These are phyloP conservation scores for Rhagoletis pomonella DNA, from an alignment of 1,140 invertebrate species.

Conservation along the genomic window DNA sequence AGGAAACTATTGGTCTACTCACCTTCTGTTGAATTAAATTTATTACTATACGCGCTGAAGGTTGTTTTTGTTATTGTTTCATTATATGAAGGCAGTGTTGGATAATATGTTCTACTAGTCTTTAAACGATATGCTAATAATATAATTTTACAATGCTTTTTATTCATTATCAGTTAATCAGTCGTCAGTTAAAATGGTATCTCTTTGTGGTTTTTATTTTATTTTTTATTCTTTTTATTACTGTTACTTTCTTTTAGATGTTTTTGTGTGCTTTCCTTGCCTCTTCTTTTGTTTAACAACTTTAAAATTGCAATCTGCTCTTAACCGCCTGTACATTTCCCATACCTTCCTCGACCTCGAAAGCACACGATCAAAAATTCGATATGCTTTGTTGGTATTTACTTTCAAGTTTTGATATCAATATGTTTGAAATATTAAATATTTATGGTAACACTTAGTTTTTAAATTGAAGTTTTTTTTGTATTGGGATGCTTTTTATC, in stretches of 20 bases:
- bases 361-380: constrained; percentile 57
- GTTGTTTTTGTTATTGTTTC: background rate
- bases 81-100: constrained; percentile 37
- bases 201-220: no score
- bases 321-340: constrained; percentile 40
- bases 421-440: background rate
- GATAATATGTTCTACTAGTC: background rate
- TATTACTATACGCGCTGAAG: background rate
- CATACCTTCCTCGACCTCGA: constrained; percentile 18
- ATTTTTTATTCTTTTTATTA: background rate
- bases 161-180: constrained; percentile 48
- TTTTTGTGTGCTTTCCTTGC: background rate
- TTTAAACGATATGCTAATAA: constrained; percentile 37
- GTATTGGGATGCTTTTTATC: background rate
- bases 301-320: constrained; percentile 16
- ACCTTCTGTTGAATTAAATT: background rate
- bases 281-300: background rate
- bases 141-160: constrained; percentile 29
- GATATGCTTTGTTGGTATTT: constrained; percentile 57
- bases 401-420: constrained; percentile 24
- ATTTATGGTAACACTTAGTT: background rate
- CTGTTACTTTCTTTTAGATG: background rate
- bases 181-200: constrained; percentile 5
- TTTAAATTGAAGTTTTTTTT: constrained; percentile 19
- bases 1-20: background rate